Evolutionary conservation across 2,888 invertebrate genomes (phyloP).

Genomic region (Mantis religiosa): DNA sequence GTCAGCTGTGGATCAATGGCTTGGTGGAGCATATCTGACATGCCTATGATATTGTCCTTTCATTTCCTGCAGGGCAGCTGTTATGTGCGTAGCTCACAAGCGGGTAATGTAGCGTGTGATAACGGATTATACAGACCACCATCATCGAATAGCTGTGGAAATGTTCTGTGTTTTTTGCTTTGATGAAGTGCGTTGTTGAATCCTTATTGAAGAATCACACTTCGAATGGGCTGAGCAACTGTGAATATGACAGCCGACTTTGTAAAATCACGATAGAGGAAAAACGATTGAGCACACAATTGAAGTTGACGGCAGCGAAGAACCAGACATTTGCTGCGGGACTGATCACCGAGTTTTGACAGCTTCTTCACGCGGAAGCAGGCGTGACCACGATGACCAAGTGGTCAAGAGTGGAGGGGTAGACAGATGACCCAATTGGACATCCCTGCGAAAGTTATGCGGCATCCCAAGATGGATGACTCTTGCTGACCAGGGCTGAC

Average conservation of each 20-base stretch:
- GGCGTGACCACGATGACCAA: background rate
- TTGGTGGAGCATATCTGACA: background rate
- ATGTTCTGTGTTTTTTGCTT: background rate
- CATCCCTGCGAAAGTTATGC: background rate
- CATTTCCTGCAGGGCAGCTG: background rate
- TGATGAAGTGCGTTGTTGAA: background rate
- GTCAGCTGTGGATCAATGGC: background rate
- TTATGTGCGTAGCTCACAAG: background rate
- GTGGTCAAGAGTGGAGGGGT: background rate
- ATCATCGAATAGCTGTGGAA: background rate
- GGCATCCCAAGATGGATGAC: background rate
- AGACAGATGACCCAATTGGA: background rate
- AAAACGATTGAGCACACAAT: too few species aligned
- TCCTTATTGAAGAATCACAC: background rate
- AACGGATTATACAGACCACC: background rate
- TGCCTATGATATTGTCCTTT: background rate
- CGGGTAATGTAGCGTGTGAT: background rate
- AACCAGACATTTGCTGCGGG: too few species aligned
- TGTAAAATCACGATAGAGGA: too few species aligned
- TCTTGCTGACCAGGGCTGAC: background rate
- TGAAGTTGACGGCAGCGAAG: too few species aligned
- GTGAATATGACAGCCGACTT: background rate
- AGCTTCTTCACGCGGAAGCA: background rate
- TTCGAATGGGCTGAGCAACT: background rate
- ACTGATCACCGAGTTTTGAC: background rate